These are phyloP conservation scores for Catharus minimus DNA, from an alignment of 2,113 vertebrate species.

Conservation along the genomic window DNA sequence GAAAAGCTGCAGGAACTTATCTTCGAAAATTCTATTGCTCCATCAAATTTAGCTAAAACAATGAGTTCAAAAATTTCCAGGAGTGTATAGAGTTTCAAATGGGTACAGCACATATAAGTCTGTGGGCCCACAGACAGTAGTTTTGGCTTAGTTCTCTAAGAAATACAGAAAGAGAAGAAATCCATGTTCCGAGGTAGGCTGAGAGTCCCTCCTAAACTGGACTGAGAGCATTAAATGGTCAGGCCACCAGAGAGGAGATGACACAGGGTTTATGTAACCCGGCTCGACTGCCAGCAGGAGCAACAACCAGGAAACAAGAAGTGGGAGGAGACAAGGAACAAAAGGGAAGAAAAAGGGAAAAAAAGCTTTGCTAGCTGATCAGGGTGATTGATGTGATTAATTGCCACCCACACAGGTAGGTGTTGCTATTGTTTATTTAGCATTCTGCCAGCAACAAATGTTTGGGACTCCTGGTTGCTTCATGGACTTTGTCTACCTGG, in stretches of 20 bases:
- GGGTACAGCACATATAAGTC: neutral
- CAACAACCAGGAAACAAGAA: neutral
- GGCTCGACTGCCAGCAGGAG: neutral
- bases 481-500: constrained; percentile 26
- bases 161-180: neutral
- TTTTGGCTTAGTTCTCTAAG: neutral
- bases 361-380: constrained; percentile 34
- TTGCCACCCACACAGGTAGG: constrained; percentile 59
- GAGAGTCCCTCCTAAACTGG: neutral
- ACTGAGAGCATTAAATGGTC: neutral
- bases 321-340: constrained; percentile 52
- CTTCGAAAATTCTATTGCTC: neutral
- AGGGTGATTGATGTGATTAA: constrained; percentile 58
- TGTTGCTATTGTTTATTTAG: constrained; percentile 68
- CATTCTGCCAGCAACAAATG: constrained; percentile 40
- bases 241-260: neutral
- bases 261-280: neutral
- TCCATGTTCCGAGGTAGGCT: neutral
- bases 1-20: neutral
- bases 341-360: constrained; percentile 1
- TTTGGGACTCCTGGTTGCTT: constrained; percentile 63
- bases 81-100: neutral
- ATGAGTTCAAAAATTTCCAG: neutral
- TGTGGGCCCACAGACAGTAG: neutral
- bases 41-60: neutral